Conservation (phyloP, 2,113 vertebrate species). For the Acinonyx jubatus region DNA sequence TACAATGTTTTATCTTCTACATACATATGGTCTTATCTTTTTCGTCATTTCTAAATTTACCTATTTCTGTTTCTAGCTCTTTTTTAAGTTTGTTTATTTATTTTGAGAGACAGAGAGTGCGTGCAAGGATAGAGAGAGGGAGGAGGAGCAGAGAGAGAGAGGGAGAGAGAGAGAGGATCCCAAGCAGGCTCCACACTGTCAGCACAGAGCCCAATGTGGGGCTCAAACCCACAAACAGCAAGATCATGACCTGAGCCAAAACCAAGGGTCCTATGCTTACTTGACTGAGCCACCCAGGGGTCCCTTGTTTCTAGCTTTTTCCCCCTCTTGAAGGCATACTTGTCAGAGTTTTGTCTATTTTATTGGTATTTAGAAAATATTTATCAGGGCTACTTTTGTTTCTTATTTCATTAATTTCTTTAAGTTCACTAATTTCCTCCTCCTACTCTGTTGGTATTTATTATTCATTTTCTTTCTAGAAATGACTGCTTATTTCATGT, state of each 20-base stretch:
- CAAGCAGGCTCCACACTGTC: neutral
- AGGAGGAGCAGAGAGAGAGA: too few species aligned
- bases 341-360: neutral
- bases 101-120: too few species aligned
- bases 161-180: too few species aligned
- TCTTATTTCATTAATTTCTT: slow-evolving; percentile 16
- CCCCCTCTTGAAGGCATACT: neutral
- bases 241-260: too few species aligned
- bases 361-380: neutral
- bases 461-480: neutral
- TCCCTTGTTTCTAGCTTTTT: neutral
- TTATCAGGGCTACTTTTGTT: neutral
- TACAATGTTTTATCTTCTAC: neutral
- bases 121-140: too few species aligned
- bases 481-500: neutral
- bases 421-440: neutral
- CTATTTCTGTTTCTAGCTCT: neutral
- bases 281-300: too few species aligned
- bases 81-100: too few species aligned
- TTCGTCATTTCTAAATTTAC: neutral
- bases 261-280: too few species aligned
- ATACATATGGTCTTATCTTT: neutral
- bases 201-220: too few species aligned
- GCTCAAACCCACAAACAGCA: too few species aligned
- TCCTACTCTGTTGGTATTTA: neutral